phyloP scores from a whole-genome alignment of 2,888 invertebrate genomes.

The Nebria brevicollis region DNA sequence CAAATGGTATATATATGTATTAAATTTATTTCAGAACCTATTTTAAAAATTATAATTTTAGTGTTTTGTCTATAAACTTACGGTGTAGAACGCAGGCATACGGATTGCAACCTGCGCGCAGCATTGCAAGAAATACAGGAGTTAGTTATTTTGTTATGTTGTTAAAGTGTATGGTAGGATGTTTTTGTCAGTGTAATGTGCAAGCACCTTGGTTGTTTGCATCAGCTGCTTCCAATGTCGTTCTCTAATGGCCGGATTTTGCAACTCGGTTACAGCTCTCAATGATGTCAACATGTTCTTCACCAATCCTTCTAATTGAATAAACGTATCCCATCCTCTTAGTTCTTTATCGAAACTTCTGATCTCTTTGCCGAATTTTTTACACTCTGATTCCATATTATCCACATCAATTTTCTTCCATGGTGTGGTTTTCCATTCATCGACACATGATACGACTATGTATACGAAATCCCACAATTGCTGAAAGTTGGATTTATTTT shows the following conservation, averaged over 20 bases:
- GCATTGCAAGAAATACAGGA: constrained; percentile 25
- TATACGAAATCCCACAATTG: constrained; percentile 90
- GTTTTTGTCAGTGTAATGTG: constrained; percentile 12
- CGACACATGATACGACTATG: constrained; percentile 82
- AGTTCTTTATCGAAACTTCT: constrained; percentile 84
- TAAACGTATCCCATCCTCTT: constrained; percentile 81
- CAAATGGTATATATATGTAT: neutral
- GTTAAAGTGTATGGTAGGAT: constrained; percentile 4
- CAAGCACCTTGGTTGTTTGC: constrained; percentile 85
- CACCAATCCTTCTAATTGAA: constrained; percentile 81
- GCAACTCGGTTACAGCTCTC: constrained; percentile 90
- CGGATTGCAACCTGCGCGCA: constrained; percentile 52
- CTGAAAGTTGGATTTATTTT: constrained; percentile 57
- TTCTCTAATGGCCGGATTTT: constrained; percentile 93
- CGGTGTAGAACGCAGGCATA: constrained; percentile 51
- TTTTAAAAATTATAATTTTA: neutral
- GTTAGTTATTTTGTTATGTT: constrained; percentile 31
- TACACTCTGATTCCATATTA: constrained; percentile 93
- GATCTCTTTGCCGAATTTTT: constrained; percentile 88
- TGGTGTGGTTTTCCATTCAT: constrained; percentile 92
- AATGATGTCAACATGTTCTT: constrained; percentile 94
- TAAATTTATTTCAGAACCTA: neutral
- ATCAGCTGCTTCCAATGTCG: constrained; percentile 95
- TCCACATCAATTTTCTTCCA: constrained; percentile 97
- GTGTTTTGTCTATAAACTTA: constrained; percentile 47